Evolutionary conservation across 2,797 vertebrate species (phyloP), one percentile per base, ranked within the genome.

Genomic region (Lacerta agilis): DNA sequence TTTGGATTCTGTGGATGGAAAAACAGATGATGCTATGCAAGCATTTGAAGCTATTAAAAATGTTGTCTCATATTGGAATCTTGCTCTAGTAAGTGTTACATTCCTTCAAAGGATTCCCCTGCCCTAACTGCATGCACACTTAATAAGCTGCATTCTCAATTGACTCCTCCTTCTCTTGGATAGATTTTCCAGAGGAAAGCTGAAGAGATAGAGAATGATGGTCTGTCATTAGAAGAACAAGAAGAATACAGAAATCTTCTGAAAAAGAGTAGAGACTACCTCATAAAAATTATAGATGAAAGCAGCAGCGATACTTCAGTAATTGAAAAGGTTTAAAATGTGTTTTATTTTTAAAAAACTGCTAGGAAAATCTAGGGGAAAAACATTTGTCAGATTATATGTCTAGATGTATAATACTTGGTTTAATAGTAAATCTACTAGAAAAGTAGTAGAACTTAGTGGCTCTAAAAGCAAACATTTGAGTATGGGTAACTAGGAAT

Each of bases 161-260:
- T 73, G 29, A 71, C 8, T 87, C 75, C 27, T 61, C 17, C 77
- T 90, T 23, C 72, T 90, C 15, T 86, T 90, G 6, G 79, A 13
- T 93, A 99, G 99, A 98, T 99, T 93, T 99, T 98, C 94, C 98
- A 98, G 90, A 97, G 98, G 77, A 97, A 98, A 90, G 98, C 98
- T 82, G 98, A 99, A 93, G 98, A 99, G 87, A 97, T 98, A 90
- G 98, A 98, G 92, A 98, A 97, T 91, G 97, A 99, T 94, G 97
- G 97, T 1, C 86, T 96, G 89, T 95, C 97, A 64, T 92, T 95
- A 90, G 98, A 99, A 95, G 98, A 98, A 25, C 98, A 98, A 83
- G 98, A 98, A 95, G 94, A 99, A 95, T 95, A 95, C 96, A 95
- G 98, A 95, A 92, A 94, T 41, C 96, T 89, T 67, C 96, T 99